A percentile compares a stretch with the other conserved stretches of the same genome.
Conservation (phyloP, 2,113 vertebrate species). For the Clarias gariepinus region DNA sequence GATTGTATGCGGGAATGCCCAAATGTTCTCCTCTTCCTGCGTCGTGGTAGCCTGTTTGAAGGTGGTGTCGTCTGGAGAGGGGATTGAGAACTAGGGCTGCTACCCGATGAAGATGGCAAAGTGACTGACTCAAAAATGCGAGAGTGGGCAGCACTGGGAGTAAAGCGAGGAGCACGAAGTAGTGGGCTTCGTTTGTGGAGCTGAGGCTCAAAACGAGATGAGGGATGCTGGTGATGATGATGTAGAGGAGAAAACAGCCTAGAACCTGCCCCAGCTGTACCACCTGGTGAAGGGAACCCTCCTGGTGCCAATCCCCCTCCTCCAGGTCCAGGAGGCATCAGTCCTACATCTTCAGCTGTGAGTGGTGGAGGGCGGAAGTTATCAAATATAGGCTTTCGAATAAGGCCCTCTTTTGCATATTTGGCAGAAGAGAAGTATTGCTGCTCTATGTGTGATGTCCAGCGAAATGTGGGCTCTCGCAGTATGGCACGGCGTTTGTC, state of each 20-base stretch:
- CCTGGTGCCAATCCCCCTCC: conserved; percentile 70
- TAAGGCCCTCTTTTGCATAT: conserved; percentile 98
- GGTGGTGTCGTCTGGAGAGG: conserved; percentile 76
- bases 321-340: conserved; percentile 70
- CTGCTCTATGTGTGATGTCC: conserved; percentile 89
- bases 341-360: conserved; percentile 92
- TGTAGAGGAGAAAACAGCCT: conserved; percentile 86
- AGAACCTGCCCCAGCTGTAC: conserved; percentile 69
- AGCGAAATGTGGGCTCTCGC: conserved; percentile 92
- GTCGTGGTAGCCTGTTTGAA: conserved; percentile 71
- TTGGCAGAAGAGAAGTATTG: conserved; percentile 98
- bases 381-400: conserved; percentile 96
- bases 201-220: conserved; percentile 84
- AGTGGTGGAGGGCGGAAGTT: conserved; percentile 95
- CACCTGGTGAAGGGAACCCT: conserved; percentile 71
- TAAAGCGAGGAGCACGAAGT: conserved; percentile 89
- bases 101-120: conserved; percentile 75
- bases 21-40: conserved; percentile 77
- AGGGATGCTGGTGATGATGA: conserved; percentile 66
- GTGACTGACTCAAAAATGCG: conserved; percentile 96
- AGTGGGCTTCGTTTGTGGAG: conserved; percentile 89
- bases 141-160: conserved; percentile 95
- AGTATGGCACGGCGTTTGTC: conserved; percentile 95
- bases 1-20: conserved; percentile 81
- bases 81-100: conserved; percentile 74